A percentile compares a stretch with the other conserved stretches of the same genome.
Conservation (phyloP, 2,888 invertebrate genomes). For the Synanthedon myopaeformis region DNA sequence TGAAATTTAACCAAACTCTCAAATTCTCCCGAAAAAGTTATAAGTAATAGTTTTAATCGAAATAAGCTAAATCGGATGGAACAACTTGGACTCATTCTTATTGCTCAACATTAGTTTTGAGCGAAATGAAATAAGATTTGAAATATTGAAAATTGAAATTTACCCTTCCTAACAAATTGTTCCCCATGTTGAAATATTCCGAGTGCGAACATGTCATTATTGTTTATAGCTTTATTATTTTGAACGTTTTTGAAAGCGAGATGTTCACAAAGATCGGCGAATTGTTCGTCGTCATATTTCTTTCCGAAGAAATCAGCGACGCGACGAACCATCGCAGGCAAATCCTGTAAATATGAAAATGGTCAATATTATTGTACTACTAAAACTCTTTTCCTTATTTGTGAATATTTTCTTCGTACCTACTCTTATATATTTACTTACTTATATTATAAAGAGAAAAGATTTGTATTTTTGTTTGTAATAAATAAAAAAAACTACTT, state of each 20-base stretch:
- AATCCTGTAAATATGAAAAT: conserved; percentile 66
- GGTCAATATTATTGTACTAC: no score
- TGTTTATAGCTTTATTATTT: conserved; percentile 83
- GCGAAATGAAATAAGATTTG: not conserved
- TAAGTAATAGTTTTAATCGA: no score
- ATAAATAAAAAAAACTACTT: no score
- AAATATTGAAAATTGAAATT: not conserved
- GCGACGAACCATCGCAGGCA: conserved; percentile 66
- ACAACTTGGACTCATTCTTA: not conserved
- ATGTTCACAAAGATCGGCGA: conserved; percentile 75
- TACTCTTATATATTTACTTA: no score
- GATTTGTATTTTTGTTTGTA: no score
- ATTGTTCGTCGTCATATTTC: conserved; percentile 65
- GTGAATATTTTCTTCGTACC: no score
- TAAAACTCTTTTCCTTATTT: no score
- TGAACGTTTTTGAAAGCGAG: conserved; percentile 86
- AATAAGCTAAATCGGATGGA: not conserved
- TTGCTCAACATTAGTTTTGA: not conserved
- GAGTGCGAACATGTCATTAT: conserved; percentile 74
- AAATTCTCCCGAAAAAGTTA: no score
- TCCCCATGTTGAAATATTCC: conserved; percentile 71
- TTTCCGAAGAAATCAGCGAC: conserved; percentile 75
- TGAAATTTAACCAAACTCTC: not conserved
- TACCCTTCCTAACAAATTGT: conserved; percentile 75
- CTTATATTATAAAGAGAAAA: no score